phyloP scores from a whole-genome alignment of 1,140 invertebrate genomes.

The Stenopsyche tienmushanensis region DNA sequence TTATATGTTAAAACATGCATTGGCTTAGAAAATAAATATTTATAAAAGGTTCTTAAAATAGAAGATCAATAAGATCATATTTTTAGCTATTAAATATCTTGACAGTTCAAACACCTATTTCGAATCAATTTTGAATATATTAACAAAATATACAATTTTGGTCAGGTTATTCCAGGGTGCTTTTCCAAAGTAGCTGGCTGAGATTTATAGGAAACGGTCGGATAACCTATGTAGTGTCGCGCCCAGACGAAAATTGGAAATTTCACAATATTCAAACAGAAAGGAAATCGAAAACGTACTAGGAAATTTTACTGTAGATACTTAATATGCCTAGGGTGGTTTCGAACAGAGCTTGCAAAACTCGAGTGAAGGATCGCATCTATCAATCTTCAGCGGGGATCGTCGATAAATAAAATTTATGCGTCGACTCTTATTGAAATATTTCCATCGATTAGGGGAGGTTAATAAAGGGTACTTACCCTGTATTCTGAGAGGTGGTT shows the following conservation, averaged over 20 bases:
- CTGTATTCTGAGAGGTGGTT: constrained; percentile 82
- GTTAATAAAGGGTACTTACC: constrained; percentile 62
- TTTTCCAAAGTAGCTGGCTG: constrained; percentile 1
- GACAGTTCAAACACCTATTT: too few species aligned
- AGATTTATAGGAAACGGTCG: constrained; percentile 16
- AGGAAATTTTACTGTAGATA: constrained; percentile 21
- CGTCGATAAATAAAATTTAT: too few species aligned
- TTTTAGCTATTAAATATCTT: too few species aligned
- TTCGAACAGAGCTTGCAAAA: background rate
- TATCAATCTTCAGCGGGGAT: too few species aligned
- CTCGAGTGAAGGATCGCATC: too few species aligned
- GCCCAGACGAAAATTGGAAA: constrained; percentile 24
- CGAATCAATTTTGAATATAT: too few species aligned
- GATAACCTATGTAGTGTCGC: constrained; percentile 25
- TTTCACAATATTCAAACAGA: constrained; percentile 31
- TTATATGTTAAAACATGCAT: too few species aligned
- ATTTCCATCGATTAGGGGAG: too few species aligned
- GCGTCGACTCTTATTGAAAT: background rate
- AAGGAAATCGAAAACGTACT: constrained; percentile 27
- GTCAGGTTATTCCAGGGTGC: too few species aligned
- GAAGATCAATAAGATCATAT: too few species aligned
- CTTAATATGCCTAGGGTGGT: background rate
- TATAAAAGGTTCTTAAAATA: too few species aligned
- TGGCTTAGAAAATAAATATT: too few species aligned
- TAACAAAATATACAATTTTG: background rate